A percentile compares a stretch with the other conserved stretches of the same genome.
Evolutionary conservation across 2,797 vertebrate genomes (phyloP).

Genomic region (Pterois miles): DNA sequence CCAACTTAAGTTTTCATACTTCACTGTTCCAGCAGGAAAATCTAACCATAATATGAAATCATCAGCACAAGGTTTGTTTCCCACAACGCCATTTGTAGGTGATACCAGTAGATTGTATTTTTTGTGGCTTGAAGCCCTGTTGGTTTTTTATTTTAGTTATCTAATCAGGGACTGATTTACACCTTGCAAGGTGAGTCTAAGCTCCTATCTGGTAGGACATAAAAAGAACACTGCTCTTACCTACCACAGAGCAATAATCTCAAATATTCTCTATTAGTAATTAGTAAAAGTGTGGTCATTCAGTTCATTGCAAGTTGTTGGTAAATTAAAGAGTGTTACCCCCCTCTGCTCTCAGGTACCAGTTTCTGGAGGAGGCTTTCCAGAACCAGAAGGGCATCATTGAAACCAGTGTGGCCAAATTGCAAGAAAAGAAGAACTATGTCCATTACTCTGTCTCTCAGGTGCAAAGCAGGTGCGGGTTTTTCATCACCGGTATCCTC

Average conservation of each 20-base stretch:
- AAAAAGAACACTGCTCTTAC: background rate
- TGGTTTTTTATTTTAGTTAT: background rate
- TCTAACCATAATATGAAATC: background rate
- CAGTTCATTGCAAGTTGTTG: background rate
- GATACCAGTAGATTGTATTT: background rate
- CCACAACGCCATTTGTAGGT: background rate
- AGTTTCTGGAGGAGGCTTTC: conserved; percentile 98
- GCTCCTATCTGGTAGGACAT: background rate
- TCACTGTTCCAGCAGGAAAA: background rate
- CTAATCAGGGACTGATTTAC: background rate
- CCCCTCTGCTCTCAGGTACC: conserved; percentile 87
- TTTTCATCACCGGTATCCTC: background rate
- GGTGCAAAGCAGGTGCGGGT: conserved; percentile 92
- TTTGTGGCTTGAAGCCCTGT: background rate
- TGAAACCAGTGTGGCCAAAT: conserved; percentile 92
- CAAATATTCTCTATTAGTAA: background rate
- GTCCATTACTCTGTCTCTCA: conserved; percentile 96
- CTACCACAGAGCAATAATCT: background rate
- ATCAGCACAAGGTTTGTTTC: background rate
- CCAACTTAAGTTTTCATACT: too few species aligned
- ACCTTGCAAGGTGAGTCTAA: background rate
- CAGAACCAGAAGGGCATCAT: conserved; percentile 97
- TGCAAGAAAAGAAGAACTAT: conserved; percentile 97
- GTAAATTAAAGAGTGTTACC: background rate
- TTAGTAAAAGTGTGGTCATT: background rate